phyloP scores from a whole-genome alignment of 30 jellyfish, hydroid and myxozoan species.

The Chrysaora quinquecirrha region DNA sequence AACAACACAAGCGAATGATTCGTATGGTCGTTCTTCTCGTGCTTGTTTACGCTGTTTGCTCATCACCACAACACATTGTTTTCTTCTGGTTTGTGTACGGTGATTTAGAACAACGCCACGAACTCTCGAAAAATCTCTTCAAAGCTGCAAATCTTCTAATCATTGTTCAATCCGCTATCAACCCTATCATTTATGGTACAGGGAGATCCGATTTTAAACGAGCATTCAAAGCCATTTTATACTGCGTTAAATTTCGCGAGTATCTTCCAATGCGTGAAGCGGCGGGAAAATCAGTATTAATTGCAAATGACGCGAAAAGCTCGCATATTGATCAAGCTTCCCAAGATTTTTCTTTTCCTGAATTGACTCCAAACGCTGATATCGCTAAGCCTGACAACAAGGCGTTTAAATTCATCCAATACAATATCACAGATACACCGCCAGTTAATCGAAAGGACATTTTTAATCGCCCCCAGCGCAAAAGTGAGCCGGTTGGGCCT shows the following conservation, averaged over 20 bases:
- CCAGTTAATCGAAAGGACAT: conserved; percentile 1
- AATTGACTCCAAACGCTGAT: not conserved
- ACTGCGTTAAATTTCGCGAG: conserved; percentile 14
- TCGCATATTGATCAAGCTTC: not conserved
- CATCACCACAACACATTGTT: conserved; percentile 89
- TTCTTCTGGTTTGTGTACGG: conserved; percentile 76
- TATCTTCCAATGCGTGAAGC: not conserved
- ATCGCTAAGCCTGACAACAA: not conserved
- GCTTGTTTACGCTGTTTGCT: conserved; percentile 86
- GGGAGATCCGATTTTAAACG: conserved; percentile 83
- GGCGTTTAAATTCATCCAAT: not conserved
- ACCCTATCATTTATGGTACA: conserved; percentile 94
- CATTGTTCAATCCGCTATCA: conserved; percentile 85
- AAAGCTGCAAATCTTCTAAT: conserved; percentile 78
- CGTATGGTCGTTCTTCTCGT: conserved; percentile 91
- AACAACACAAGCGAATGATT: conserved; percentile 83
- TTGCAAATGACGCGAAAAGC: not conserved
- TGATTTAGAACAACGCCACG: conserved; percentile 23
- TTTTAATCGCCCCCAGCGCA: not conserved
- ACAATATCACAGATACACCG: conserved; percentile 51
- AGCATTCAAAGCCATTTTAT: conserved; percentile 69
- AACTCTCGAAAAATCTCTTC: conserved; percentile 31
- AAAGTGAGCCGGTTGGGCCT: not conserved
- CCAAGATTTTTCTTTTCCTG: not conserved
- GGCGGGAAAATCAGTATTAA: not conserved